A percentile compares a stretch with the other conserved stretches of the same genome.
Evolutionary conservation across 2,113 vertebrate species (phyloP).

Genomic region (Prolemur simus): DNA sequence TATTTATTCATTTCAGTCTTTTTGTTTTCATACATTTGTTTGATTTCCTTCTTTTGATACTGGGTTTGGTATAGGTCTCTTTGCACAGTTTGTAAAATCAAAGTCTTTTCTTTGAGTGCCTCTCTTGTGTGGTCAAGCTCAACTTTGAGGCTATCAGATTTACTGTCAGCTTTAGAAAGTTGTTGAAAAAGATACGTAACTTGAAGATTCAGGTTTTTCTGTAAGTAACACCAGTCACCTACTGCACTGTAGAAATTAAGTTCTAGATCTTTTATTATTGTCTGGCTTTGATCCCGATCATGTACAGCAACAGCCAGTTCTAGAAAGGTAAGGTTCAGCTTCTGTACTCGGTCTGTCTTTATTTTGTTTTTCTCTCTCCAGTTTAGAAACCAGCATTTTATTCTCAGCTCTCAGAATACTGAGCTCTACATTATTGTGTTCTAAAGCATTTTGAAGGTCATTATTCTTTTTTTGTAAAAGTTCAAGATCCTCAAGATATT

Average conservation of each 20-base stretch:
- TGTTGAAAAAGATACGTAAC: neutral
- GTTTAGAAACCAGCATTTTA: constrained; percentile 80
- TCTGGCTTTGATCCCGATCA: neutral
- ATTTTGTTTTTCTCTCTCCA: constrained; percentile 77
- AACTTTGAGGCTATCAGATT: neutral
- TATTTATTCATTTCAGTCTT: constrained; percentile 85
- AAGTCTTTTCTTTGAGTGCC: constrained; percentile 85
- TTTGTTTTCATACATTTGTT: constrained; percentile 82
- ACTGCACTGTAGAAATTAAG: neutral
- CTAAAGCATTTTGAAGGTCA: constrained; percentile 88
- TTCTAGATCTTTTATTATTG: neutral
- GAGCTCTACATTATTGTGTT: constrained; percentile 88
- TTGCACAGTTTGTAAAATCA: constrained; percentile 87
- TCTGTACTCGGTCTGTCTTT: neutral
- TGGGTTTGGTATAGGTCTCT: constrained; percentile 86
- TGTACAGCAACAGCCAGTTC: neutral
- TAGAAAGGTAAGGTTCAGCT: neutral
- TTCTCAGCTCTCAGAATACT: constrained; percentile 88
- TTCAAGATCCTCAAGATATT: constrained; percentile 88
- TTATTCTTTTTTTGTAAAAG: constrained; percentile 88
- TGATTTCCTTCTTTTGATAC: constrained; percentile 84
- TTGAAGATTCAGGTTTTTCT: no score
- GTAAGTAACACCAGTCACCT: no score
- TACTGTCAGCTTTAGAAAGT: neutral
- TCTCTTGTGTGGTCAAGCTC: constrained; percentile 47